Conservation (phyloP, 2,888 invertebrate species). For the Tinea pellionella region DNA sequence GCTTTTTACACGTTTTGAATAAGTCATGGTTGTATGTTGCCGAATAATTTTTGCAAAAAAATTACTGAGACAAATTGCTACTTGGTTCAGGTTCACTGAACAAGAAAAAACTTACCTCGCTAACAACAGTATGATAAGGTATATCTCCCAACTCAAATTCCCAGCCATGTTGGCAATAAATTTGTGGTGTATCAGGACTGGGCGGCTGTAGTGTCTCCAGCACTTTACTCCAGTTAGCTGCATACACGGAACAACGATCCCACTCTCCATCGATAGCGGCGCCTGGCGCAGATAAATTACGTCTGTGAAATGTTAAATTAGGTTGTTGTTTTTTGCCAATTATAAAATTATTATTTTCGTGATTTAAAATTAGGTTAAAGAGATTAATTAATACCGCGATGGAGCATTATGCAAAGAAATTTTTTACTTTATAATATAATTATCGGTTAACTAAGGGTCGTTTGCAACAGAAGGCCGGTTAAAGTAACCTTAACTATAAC, state of each 20-base stretch:
- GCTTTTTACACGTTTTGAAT: no score
- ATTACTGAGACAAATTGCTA: no score
- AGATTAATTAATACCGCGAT: no score
- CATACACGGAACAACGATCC: conserved; percentile 46
- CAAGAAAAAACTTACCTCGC: conserved; percentile 49
- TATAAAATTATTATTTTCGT: background rate
- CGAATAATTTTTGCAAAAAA: no score
- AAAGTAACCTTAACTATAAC: no score
- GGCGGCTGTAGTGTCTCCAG: conserved; percentile 38
- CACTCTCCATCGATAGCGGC: conserved; percentile 28
- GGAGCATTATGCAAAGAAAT: no score
- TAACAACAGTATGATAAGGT: conserved; percentile 52
- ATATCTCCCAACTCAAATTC: conserved; percentile 53
- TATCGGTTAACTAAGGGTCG: no score
- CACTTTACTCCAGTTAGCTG: conserved; percentile 52
- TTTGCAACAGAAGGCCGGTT: no score
- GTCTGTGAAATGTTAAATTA: conserved; percentile 26
- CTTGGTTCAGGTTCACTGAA: no score
- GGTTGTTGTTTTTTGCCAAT: background rate
- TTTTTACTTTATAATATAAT: no score
- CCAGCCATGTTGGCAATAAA: conserved; percentile 47
- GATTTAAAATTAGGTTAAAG: no score
- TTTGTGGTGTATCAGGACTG: conserved; percentile 31
- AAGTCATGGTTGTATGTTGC: no score
- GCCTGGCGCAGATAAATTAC: conserved; percentile 44